Percentiles rank a stretch among this genome's conserved stretches.
phyloP scores from a whole-genome alignment of 2,888 invertebrate species.

The Blastobasis lacticolella region DNA sequence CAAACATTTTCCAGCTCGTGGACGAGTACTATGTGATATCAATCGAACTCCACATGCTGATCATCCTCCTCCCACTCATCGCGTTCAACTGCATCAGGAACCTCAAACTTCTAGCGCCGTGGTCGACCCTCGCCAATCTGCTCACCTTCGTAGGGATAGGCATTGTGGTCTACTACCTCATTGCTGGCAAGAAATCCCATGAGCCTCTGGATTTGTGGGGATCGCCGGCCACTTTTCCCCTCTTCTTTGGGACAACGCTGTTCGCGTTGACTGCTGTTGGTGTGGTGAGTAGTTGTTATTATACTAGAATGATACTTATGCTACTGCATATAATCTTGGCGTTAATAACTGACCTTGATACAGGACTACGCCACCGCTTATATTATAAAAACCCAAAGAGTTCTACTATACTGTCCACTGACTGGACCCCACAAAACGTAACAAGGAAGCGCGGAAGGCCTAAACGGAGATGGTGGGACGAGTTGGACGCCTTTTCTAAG shows the following conservation, averaged over 20 bases:
- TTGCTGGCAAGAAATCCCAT: conserved; percentile 68
- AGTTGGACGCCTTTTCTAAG: too few species aligned
- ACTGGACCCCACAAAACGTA: too few species aligned
- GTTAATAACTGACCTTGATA: too few species aligned
- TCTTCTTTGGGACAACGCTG: conserved; percentile 92
- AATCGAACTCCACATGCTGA: conserved; percentile 77
- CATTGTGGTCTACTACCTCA: conserved; percentile 82
- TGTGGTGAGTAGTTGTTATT: conserved; percentile 71
- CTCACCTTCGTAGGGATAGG: conserved; percentile 84
- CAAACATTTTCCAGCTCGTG: conserved; percentile 51
- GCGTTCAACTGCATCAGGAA: conserved; percentile 82
- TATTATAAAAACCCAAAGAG: too few species aligned
- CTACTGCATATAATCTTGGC: too few species aligned
- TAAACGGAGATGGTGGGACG: too few species aligned
- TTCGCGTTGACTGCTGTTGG: conserved; percentile 91
- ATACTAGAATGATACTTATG: too few species aligned
- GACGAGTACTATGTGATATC: conserved; percentile 55
- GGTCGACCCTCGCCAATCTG: conserved; percentile 87
- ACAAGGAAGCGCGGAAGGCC: too few species aligned
- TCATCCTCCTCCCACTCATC: conserved; percentile 79
- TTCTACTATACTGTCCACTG: too few species aligned
- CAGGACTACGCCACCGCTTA: too few species aligned
- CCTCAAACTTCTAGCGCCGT: conserved; percentile 86
- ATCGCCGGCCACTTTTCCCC: conserved; percentile 69
- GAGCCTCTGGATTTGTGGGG: conserved; percentile 59